Percentiles rank a stretch among this genome's conserved stretches.
phyloP scores from a whole-genome alignment of 1,140 invertebrate genomes.

The Melipona quadrifasciata region DNA sequence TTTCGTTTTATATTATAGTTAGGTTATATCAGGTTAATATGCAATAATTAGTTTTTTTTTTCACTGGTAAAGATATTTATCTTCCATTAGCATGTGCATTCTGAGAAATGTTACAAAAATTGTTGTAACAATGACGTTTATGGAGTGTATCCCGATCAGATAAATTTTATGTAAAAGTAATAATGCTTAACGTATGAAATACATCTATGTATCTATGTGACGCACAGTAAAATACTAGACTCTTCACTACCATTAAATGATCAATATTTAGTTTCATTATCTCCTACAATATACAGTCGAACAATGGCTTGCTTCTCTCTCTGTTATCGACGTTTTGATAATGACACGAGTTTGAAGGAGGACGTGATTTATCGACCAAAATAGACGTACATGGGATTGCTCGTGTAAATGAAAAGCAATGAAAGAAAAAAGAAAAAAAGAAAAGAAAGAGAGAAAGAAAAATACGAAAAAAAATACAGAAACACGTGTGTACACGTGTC shows the following conservation, averaged over 20 bases:
- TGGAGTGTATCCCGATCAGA: no score
- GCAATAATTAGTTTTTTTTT: background rate
- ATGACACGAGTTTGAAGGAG: background rate
- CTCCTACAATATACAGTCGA: background rate
- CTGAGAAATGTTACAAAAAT: background rate
- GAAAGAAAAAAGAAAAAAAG: no score
- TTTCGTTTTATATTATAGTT: no score
- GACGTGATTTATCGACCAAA: background rate
- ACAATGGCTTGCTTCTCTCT: background rate
- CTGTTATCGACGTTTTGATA: background rate
- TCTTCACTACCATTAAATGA: background rate
- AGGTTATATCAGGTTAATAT: no score
- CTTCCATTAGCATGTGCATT: background rate
- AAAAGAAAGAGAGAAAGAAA: background rate
- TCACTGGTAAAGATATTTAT: background rate
- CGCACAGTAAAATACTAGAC: background rate
- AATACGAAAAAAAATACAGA: no score
- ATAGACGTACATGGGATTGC: background rate
- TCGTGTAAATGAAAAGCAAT: background rate
- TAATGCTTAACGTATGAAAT: no score
- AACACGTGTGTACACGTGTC: background rate
- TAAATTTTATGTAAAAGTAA: no score
- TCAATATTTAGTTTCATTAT: background rate
- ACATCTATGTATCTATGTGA: no score
- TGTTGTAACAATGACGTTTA: no score